Evolutionary conservation across 2,888 invertebrate species (phyloP).

Genomic region (Netelia fuscicornis): DNA sequence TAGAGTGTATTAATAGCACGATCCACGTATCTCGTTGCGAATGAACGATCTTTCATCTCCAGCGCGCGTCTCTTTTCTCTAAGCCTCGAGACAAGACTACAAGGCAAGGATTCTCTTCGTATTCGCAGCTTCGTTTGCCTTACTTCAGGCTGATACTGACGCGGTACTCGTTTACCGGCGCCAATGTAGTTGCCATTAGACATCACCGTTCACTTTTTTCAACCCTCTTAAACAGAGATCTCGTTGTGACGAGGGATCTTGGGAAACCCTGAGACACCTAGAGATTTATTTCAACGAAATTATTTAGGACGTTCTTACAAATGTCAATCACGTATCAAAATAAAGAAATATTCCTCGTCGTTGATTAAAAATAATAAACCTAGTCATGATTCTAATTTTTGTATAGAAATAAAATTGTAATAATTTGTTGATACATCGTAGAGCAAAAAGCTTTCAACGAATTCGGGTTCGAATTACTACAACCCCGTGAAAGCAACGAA

Average conservation of each 20-base stretch:
- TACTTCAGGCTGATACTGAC: slow-evolving; percentile 35
- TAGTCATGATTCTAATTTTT: too few species aligned
- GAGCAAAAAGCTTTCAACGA: background rate
- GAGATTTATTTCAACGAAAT: background rate
- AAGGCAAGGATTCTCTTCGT: slow-evolving; percentile 44
- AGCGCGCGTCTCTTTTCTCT: slow-evolving; percentile 26
- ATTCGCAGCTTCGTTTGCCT: slow-evolving; percentile 44
- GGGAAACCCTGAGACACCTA: background rate
- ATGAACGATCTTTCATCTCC: slow-evolving; percentile 53
- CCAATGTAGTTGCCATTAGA: slow-evolving; percentile 33
- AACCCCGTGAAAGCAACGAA: background rate
- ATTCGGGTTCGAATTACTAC: background rate
- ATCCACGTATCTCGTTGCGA: slow-evolving; percentile 43
- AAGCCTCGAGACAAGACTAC: background rate
- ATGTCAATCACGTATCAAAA: background rate
- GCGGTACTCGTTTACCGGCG: slow-evolving; percentile 29
- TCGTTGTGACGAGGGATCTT: slow-evolving; percentile 17
- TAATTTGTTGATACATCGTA: background rate
- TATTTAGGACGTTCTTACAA: background rate
- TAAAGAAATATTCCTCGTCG: background rate
- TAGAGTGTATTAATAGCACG: slow-evolving; percentile 50
- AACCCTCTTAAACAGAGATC: slow-evolving; percentile 17
- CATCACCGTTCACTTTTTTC: slow-evolving; percentile 22
- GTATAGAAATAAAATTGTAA: too few species aligned
- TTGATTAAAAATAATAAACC: too few species aligned